Evolutionary conservation across 2,797 vertebrate species (phyloP).

Genomic region (Sebastes minor): DNA sequence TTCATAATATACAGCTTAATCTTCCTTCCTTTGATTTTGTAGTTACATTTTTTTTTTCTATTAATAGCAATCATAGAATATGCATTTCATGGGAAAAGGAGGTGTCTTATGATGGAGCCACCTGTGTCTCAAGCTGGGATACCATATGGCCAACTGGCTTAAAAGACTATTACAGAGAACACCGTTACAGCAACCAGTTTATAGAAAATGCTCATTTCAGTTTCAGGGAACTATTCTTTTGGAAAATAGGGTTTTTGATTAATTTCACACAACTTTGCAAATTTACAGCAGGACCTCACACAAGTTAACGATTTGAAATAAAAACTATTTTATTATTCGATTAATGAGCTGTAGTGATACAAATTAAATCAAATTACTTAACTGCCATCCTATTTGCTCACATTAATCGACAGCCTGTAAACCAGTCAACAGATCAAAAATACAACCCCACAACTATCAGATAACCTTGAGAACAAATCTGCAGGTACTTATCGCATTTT

Average conservation of each 20-base stretch:
- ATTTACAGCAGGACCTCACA: neutral
- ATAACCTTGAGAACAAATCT: neutral
- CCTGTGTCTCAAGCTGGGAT: constrained; percentile 47
- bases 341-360: neutral
- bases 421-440: neutral
- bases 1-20: too few species aligned
- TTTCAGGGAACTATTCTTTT: neutral
- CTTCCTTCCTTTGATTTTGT: neutral
- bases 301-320: neutral
- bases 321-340: neutral
- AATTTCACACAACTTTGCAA: neutral
- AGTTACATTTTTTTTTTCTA: neutral
- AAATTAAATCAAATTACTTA: neutral
- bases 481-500: neutral
- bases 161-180: neutral
- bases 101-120: constrained; percentile 3
- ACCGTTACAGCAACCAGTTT: neutral
- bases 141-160: constrained; percentile 57
- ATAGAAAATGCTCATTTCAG: neutral
- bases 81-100: neutral
- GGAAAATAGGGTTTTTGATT: neutral
- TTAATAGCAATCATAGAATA: neutral
- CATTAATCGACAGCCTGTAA: neutral
- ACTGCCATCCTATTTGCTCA: neutral
- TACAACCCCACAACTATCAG: neutral